Conservation (phyloP, 2,797 vertebrate genomes). For the Sandelia bainsii region DNA sequence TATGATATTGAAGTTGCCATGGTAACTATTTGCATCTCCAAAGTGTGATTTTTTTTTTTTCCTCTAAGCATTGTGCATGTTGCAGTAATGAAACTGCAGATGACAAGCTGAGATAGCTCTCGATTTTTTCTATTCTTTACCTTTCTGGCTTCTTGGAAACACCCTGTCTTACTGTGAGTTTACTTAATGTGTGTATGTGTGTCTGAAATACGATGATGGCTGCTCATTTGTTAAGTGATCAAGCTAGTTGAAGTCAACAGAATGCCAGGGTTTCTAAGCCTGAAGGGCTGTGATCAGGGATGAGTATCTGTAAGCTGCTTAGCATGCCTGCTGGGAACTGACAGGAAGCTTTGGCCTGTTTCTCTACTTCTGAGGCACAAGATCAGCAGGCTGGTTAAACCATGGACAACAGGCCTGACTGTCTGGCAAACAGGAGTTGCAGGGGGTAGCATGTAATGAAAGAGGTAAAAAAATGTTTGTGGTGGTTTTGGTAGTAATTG, state of each 20-base stretch:
- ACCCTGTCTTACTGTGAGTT: conserved; percentile 7
- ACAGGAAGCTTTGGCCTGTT: conserved; percentile 65
- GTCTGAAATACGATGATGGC: conserved; percentile 30
- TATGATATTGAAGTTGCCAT: conserved; percentile 73
- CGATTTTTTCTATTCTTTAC: conserved; percentile 56
- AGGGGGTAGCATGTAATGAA: not conserved
- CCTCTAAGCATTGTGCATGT: conserved; percentile 17
- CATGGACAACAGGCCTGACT: conserved; percentile 8
- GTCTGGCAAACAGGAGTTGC: not conserved
- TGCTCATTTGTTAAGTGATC: conserved; percentile 82
- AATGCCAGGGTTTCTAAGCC: conserved; percentile 74
- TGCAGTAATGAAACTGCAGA: conserved; percentile 59
- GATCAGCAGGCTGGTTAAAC: conserved; percentile 59
- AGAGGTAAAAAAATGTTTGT: not conserved
- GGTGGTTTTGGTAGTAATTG: not conserved
- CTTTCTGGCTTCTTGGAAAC: conserved; percentile 31
- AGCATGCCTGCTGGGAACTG: conserved; percentile 75
- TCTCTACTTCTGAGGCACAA: conserved; percentile 53
- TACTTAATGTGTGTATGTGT: not conserved
- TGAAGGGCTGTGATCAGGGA: conserved; percentile 75
- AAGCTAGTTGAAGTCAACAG: conserved; percentile 72
- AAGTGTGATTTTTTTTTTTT: conserved; percentile 44
- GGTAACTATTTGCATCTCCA: conserved; percentile 76
- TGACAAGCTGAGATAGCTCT: conserved; percentile 39
- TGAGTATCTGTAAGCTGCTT: conserved; percentile 84